Evolutionary conservation across 2,797 vertebrate genomes (phyloP), one percentile per base, ranked within the genome.

Genomic region (Adrianichthys oophorus): DNA sequence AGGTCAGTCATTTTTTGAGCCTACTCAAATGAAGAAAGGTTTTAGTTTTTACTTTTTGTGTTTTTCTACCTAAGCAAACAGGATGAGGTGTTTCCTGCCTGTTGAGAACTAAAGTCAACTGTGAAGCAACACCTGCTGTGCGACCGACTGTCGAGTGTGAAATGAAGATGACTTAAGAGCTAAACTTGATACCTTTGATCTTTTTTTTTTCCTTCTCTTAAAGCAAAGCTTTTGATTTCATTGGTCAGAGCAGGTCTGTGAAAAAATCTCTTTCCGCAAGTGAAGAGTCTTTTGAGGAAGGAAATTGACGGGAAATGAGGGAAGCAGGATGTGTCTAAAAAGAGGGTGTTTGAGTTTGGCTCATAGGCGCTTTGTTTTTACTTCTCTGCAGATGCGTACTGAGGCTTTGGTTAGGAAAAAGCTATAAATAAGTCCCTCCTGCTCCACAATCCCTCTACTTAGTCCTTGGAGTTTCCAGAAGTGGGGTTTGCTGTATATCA

Each of bases 401-500:
- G 68, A 68, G 67, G 18, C 55, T 51, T 80, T 13, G 66, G 83
- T 84, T 77, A 68, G 62, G 55, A 76, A 67, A 21, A 64, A 74
- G 79, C 80, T 82, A 79, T 84, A 90, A 89, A 87, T 87, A 81
- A 83, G 61, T 82, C 62, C 63, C 45, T 37, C 12, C 54, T 50
- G 52, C 54, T 82, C 65, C 58, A 65, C 78, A 85, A 81, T 37
- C 82, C 85, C 81, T 85, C 73, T 82, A 83, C 72, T 88, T 88
- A 83, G 61, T 79, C 44, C 32, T 59, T 56, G 26, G 77, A 65
- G 17, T 79, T 82, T 63, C 50, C 63, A 64, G 58, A 76, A 70
- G 45, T 67, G 63, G 53, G 48, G 40, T 63, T 83, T 68, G 46
- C 44, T 61, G 37, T 65, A 65, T 58, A 71, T 23, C 48, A 68